Evolutionary conservation across 2,888 invertebrate species (phyloP), one percentile per base, ranked within the genome.

Genomic region (Drosophila tripunctata): DNA sequence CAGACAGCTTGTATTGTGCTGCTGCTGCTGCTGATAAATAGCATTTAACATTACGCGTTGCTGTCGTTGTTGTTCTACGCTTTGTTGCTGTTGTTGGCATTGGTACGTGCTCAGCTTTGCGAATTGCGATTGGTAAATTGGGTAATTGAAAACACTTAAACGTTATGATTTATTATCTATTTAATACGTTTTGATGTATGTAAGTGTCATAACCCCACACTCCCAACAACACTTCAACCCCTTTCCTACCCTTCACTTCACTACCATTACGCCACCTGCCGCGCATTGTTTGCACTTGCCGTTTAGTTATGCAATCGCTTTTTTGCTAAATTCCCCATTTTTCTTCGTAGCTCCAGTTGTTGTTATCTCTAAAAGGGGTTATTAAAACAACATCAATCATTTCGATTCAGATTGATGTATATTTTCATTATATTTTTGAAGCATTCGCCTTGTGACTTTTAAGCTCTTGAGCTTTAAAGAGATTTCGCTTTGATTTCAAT

Each of bases 101-200:
- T 82, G 84, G 87, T 73, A 82, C 82, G 82, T 82, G 82, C 82
- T 55, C 74, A 70, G 68, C 67, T 83, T 70, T 75, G 69, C 82
- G 83, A 77, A 76, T 87, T 70, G 83, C 85, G 87, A 83, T 83
- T 83, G 87, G 83, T 84, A 83, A 81, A 83, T 83, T 83, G 87
- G 86, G 82, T 87, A 87, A 87, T 83, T 82, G 82, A 84, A 84
- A 84, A 81, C 81, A 75, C 87, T 82, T 82, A 78, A 69, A 50
- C 56, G 67, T 68, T 78, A 87, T 82, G 82, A 82, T 82, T 82
- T 82, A 82, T 81, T 84, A 84, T 87, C 81, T 70, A 52, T 70
- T 64, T 75, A 68, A 64, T 54, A 33, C 30, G 52, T 41, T n/a
- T 33, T 15, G 45, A 24, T 78, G 50, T 45, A 45, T 70, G 65